Evolutionary conservation across 2,113 vertebrate species (phyloP).

Genomic region (Pithys albifrons): DNA sequence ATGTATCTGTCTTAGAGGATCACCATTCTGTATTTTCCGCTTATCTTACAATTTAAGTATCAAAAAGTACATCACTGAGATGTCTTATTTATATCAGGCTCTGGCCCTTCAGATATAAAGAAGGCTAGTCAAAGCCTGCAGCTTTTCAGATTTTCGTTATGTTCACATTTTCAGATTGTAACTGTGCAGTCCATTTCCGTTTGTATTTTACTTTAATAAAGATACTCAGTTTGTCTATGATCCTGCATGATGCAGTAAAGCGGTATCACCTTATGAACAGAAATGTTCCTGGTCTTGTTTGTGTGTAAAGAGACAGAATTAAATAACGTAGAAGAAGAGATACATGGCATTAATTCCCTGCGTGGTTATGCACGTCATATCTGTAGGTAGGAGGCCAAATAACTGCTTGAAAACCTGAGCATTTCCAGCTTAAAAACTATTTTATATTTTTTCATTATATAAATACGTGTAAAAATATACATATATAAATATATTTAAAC

Average conservation of each 20-base stretch:
- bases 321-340: neutral
- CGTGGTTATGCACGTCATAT: rapidly evolving
- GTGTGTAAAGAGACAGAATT: neutral
- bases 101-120: neutral
- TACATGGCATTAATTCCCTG: neutral
- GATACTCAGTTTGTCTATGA: neutral
- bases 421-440: neutral
- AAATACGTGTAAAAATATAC: neutral
- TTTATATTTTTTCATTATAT: neutral
- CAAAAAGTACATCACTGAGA: neutral
- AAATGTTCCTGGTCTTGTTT: neutral
- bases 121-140: neutral
- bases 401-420: neutral
- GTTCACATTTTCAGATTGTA: neutral
- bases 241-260: neutral
- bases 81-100: neutral
- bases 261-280: neutral
- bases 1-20: neutral
- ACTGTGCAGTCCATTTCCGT: neutral
- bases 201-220: neutral
- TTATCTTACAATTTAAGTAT: neutral
- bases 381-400: neutral
- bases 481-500: neutral
- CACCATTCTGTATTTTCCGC: neutral
- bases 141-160: neutral